Evolutionary conservation across 2,797 vertebrate species (phyloP).

Genomic region (Coreius guichenoti): DNA sequence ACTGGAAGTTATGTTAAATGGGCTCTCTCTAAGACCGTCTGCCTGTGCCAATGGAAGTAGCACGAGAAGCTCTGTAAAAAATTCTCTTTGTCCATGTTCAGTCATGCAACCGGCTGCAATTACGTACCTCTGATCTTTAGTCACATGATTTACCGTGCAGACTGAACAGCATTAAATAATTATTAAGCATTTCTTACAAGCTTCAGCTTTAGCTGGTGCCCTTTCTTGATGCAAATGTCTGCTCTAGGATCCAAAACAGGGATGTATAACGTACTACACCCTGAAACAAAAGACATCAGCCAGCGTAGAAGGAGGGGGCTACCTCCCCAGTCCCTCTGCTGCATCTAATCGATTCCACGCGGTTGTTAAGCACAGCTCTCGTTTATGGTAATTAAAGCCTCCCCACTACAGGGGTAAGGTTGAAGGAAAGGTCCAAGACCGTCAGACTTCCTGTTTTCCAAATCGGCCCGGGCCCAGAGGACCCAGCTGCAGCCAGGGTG

Average conservation of each 20-base stretch:
- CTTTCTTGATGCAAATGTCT: not conserved
- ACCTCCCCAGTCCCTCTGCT: conserved; percentile 42
- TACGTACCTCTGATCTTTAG: conserved; percentile 24
- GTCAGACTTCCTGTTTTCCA: conserved; percentile 69
- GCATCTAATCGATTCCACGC: conserved; percentile 77
- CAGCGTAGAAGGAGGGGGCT: not conserved
- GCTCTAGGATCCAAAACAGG: not conserved
- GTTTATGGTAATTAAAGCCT: conserved; percentile 75
- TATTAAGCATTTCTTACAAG: conserved; percentile 21
- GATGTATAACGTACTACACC: conserved; percentile 2
- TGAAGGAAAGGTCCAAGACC: conserved; percentile 62
- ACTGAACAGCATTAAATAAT: conserved; percentile 28
- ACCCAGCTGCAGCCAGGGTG: conserved; percentile 72
- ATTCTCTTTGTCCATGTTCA: conserved; percentile 37
- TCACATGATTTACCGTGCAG: conserved; percentile 33
- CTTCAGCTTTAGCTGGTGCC: not conserved
- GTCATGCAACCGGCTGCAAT: conserved; percentile 32
- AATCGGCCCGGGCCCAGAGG: conserved; percentile 62
- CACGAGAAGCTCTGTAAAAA: conserved; percentile 13
- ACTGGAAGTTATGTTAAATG: not conserved
- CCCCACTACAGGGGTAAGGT: conserved; percentile 44
- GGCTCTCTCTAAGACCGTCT: not conserved
- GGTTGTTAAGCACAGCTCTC: conserved; percentile 74
- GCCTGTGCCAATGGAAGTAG: not conserved
- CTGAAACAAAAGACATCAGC: conserved; percentile 42